Conservation (phyloP, 1,140 invertebrate species). For the Penaeus japonicus region DNA sequence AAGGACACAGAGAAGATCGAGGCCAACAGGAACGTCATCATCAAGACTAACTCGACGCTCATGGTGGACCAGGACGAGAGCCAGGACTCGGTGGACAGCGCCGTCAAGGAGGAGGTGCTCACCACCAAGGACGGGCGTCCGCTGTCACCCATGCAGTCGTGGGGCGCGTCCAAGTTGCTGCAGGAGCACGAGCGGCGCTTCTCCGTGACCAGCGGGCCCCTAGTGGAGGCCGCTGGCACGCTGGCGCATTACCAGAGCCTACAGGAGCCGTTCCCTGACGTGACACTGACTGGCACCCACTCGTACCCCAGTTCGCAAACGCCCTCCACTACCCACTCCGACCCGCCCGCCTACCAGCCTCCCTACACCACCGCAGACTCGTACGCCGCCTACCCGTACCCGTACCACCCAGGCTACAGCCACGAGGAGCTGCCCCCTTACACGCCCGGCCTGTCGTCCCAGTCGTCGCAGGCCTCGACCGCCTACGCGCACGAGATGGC, state of each 20-base stretch:
- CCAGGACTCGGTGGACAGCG: constrained; percentile 55
- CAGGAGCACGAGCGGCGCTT: constrained; percentile 70
- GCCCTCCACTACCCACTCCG: constrained; percentile 58
- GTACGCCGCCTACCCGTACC: constrained; percentile 57
- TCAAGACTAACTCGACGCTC: constrained; percentile 56
- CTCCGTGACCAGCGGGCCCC: constrained; percentile 55
- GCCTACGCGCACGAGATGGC: constrained; percentile 55
- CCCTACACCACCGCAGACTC: constrained; percentile 45
- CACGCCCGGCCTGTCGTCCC: constrained; percentile 57
- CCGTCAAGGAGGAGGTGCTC: constrained; percentile 38
- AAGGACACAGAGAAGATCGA: constrained; percentile 51
- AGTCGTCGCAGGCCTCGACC: constrained; percentile 58
- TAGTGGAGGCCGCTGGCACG: constrained; percentile 44
- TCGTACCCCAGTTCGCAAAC: constrained; percentile 57
- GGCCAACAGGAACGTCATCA: constrained; percentile 56
- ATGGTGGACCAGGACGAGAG: constrained; percentile 57
- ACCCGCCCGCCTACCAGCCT: constrained; percentile 57
- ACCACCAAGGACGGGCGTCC: constrained; percentile 62
- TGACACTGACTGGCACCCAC: constrained; percentile 53
- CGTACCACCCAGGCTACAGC: constrained; percentile 56
- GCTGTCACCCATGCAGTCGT: constrained; percentile 69
- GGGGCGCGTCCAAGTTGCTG: constrained; percentile 70
- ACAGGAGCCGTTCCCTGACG: constrained; percentile 57
- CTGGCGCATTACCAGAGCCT: constrained; percentile 48
- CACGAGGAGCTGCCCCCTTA: constrained; percentile 57